Percentiles rank a stretch among this genome's conserved stretches.
These are phyloP conservation scores for Bradypodion ventrale DNA, from an alignment of 2,797 vertebrate genomes.

Conservation along the genomic window DNA sequence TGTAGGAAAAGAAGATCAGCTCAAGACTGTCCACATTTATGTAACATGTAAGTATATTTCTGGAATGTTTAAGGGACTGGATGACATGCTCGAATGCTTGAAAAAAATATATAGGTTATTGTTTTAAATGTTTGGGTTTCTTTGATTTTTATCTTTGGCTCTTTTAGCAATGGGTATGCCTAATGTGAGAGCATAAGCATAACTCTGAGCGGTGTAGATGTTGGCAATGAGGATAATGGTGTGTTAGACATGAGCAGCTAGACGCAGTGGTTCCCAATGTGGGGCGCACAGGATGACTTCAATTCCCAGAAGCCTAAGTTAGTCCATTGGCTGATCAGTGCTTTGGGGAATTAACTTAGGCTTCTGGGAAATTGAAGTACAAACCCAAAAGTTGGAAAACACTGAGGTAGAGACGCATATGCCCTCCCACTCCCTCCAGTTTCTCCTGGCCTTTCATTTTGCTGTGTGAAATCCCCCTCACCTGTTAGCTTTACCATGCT, in stretches of 20 bases:
- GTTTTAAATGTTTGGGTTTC: background rate
- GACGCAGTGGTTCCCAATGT: no score
- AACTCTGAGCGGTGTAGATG: no score
- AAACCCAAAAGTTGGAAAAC: no score
- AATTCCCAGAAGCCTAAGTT: no score
- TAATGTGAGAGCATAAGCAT: background rate
- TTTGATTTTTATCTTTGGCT: background rate
- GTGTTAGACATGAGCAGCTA: background rate
- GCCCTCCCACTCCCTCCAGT: background rate
- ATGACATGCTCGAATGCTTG: conserved; percentile 14
- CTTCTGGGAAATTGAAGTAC: no score
- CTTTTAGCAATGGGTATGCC: background rate
- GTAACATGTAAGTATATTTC: conserved; percentile 91
- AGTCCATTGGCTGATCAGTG: no score
- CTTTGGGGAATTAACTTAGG: no score
- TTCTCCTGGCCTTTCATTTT: background rate
- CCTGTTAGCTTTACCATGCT: background rate
- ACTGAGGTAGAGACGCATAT: no score
- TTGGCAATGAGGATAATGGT: background rate
- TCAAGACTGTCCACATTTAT: conserved; percentile 91
- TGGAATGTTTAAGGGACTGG: background rate
- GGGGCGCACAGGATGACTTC: no score
- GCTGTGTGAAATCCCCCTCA: background rate
- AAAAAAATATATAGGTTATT: background rate
- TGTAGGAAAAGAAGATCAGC: conserved; percentile 93